Conservation (phyloP, 2,888 invertebrate genomes). For the Minunthozetes semirufus region DNA sequence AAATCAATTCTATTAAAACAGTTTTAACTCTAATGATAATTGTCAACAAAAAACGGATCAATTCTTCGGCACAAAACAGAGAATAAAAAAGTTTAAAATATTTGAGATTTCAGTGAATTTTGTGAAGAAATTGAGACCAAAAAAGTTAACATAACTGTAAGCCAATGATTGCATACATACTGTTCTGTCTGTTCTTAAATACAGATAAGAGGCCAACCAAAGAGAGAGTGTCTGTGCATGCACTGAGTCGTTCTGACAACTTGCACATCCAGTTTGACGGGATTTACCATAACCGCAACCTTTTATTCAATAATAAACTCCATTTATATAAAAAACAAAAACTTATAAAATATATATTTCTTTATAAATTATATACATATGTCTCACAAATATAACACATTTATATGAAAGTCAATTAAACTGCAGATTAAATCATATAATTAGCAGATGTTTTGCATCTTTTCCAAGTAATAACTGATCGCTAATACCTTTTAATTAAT, state of each 20-base stretch:
- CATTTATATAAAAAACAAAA: background rate
- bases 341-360: background rate
- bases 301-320: background rate
- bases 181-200: background rate
- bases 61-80: too few relatives aligned
- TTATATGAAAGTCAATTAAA: too few relatives aligned
- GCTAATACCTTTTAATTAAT: too few relatives aligned
- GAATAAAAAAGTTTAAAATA: too few relatives aligned
- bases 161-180: background rate
- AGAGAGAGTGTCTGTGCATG: background rate
- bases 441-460: too few relatives aligned
- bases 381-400: too few relatives aligned
- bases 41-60: too few relatives aligned
- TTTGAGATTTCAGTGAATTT: too few relatives aligned
- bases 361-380: background rate
- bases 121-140: background rate
- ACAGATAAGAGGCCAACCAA: background rate
- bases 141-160: background rate
- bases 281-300: background rate
- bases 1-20: too few relatives aligned
- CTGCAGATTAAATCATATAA: too few relatives aligned
- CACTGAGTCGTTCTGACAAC: background rate
- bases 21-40: too few relatives aligned
- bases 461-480: too few relatives aligned
- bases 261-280: slow-evolving; percentile 15